Evolutionary conservation across 1,140 invertebrate genomes (phyloP).

Genomic region (Hyles euphorbiae): DNA sequence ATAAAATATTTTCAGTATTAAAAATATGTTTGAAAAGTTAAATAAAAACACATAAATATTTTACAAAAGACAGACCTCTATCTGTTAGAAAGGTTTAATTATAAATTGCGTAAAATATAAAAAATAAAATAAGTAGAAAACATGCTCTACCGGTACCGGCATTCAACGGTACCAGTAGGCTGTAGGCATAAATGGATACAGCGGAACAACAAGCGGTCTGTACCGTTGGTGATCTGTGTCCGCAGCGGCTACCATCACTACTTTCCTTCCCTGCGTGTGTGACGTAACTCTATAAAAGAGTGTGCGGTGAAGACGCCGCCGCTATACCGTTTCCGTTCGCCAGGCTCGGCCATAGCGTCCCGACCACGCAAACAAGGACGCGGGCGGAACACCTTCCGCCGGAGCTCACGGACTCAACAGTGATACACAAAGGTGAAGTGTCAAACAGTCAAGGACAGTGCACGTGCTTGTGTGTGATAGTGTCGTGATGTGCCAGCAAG

Average conservation of each 20-base stretch:
- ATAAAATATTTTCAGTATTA: too few species aligned
- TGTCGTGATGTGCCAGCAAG: conserved; percentile 34
- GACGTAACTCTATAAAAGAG: conserved; percentile 75
- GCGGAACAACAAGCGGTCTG: conserved; percentile 25
- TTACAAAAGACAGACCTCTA: too few species aligned
- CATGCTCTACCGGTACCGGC: too few species aligned
- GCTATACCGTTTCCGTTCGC: conserved; percentile 72
- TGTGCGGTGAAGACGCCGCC: conserved; percentile 66
- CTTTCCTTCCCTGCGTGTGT: conserved; percentile 70
- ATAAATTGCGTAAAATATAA: too few species aligned
- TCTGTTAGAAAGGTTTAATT: too few species aligned
- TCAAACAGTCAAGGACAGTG: conserved; percentile 35
- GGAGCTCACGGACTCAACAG: conserved; percentile 59
- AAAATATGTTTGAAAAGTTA: too few species aligned
- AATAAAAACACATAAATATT: too few species aligned
- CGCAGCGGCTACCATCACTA: conserved; percentile 61
- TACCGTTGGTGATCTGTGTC: conserved; percentile 48
- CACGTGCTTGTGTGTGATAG: conserved; percentile 47
- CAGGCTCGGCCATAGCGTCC: conserved; percentile 64
- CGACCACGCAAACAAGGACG: conserved; percentile 54
- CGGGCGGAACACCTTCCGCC: conserved; percentile 67
- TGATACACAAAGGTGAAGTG: conserved; percentile 72
- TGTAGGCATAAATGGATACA: too few species aligned
- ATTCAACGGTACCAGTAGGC: too few species aligned
- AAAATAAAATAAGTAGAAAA: too few species aligned